A percentile compares a stretch with the other conserved stretches of the same genome.
phyloP scores from a whole-genome alignment of 1,140 invertebrate genomes.

The Parapsyche elsis region DNA sequence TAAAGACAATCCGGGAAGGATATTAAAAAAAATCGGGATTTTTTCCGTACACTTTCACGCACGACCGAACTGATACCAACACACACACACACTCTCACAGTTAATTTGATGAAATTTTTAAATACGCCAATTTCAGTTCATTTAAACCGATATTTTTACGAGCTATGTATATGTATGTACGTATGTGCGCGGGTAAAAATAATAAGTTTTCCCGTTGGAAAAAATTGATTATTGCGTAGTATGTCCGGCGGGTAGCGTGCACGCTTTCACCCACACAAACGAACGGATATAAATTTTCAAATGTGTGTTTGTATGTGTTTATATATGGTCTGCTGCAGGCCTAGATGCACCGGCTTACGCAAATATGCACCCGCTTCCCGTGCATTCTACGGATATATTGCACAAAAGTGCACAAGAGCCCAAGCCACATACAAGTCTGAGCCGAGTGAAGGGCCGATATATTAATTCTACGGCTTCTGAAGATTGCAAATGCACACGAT shows the following conservation, averaged over 20 bases:
- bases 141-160: neutral
- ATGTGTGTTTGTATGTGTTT: neutral
- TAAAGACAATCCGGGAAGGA: conserved; percentile 31
- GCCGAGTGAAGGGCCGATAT: conserved; percentile 34
- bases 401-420: conserved; percentile 51
- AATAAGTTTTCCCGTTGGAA: conserved; percentile 24
- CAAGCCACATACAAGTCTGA: conserved; percentile 15
- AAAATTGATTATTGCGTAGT: conserved; percentile 47
- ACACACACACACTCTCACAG: too few relatives aligned
- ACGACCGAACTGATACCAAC: neutral
- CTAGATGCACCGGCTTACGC: conserved; percentile 48
- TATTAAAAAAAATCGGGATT: neutral
- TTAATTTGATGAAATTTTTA: too few relatives aligned
- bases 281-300: neutral
- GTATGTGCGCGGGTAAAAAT: neutral
- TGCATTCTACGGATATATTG: conserved; percentile 52
- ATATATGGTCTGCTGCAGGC: conserved; percentile 41
- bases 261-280: neutral
- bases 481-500: neutral
- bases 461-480: conserved; percentile 22
- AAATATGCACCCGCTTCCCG: conserved; percentile 52
- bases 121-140: neutral
- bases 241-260: neutral
- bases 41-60: neutral
- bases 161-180: neutral